phyloP scores from a whole-genome alignment of 2,113 vertebrate genomes.

The Stigmatopora argus region DNA sequence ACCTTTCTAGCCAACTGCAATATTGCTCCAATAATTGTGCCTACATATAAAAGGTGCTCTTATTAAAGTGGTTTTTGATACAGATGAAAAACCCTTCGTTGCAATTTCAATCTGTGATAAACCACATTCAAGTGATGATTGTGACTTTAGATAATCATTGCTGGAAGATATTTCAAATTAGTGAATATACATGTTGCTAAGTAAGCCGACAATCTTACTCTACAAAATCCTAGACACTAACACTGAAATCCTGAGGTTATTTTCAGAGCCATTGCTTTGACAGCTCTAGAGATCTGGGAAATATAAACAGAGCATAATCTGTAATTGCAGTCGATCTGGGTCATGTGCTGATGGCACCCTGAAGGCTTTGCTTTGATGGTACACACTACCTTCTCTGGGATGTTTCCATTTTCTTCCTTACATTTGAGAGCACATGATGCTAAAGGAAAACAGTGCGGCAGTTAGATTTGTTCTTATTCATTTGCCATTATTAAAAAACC shows the following conservation, averaged over 20 bases:
- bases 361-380: slow-evolving; percentile 54
- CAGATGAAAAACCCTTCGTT: not conserved
- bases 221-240: slow-evolving; percentile 54
- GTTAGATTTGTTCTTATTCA: not conserved
- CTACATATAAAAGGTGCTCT: not conserved
- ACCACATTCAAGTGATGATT: not conserved
- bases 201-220: slow-evolving; percentile 54
- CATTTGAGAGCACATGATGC: slow-evolving; percentile 62
- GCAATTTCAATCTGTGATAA: not conserved
- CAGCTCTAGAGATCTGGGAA: slow-evolving; percentile 62
- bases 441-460: slow-evolving; percentile 31
- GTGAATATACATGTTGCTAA: slow-evolving; percentile 44
- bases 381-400: slow-evolving; percentile 61
- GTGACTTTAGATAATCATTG: not conserved
- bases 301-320: slow-evolving; percentile 64
- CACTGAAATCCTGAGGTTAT: slow-evolving; percentile 51
- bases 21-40: no score
- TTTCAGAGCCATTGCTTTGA: slow-evolving; percentile 65
- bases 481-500: not conserved
- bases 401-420: slow-evolving; percentile 64
- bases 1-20: no score
- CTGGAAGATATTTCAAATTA: slow-evolving; percentile 10
- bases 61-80: not conserved
- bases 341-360: slow-evolving; percentile 59
- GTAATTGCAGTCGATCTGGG: slow-evolving; percentile 58